Conservation (phyloP, 2,113 vertebrate species). For the Alethe diademata region DNA sequence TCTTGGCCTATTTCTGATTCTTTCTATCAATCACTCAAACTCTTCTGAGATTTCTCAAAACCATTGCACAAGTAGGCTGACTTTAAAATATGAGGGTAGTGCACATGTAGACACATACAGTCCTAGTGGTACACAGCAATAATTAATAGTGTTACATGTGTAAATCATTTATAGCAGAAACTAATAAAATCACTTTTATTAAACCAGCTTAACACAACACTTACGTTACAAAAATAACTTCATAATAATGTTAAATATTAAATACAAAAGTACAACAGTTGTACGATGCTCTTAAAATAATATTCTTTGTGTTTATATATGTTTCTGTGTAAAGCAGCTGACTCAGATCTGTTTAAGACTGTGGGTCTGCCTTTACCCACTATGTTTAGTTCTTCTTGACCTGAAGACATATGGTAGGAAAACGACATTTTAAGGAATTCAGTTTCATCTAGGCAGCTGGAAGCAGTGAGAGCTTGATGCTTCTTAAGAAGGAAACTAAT, state of each 20-base stretch:
- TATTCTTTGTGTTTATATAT: background rate
- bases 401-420: background rate
- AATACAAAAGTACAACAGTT: background rate
- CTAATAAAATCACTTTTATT: background rate
- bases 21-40: background rate
- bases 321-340: background rate
- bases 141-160: background rate
- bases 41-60: background rate
- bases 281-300: background rate
- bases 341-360: background rate
- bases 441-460: background rate
- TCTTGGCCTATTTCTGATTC: background rate
- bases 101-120: background rate
- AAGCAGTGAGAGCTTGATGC: background rate
- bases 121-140: background rate
- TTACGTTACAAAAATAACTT: constrained; percentile 9
- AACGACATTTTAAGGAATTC: background rate
- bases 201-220: background rate
- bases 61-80: background rate
- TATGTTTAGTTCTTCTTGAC: background rate
- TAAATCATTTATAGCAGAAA: background rate
- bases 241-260: background rate
- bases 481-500: background rate
- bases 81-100: background rate
- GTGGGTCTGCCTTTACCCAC: background rate